Conservation (phyloP, 2,113 vertebrate species). For the Condylura cristata region DNA sequence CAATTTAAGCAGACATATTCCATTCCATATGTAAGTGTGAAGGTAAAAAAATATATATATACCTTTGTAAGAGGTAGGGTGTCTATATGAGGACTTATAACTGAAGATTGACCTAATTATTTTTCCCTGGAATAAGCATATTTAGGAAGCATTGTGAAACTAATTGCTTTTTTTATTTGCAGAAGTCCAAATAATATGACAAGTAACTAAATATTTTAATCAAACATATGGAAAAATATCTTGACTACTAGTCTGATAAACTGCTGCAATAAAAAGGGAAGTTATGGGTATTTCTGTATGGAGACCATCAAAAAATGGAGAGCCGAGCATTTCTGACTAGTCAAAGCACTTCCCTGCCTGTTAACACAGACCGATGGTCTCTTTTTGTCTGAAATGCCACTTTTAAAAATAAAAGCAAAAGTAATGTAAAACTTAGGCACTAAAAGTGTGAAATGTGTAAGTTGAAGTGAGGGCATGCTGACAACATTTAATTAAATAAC, state of each 20-base stretch:
- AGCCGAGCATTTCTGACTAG: neutral
- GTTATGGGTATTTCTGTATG: neutral
- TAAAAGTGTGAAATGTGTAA: neutral
- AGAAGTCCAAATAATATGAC: neutral
- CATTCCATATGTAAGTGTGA: neutral
- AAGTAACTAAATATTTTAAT: constrained; percentile 6
- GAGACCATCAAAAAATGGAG: neutral
- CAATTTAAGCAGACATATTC: neutral
- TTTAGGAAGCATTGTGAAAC: constrained; percentile 26
- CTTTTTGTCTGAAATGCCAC: neutral
- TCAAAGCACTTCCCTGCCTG: neutral
- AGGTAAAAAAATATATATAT: neutral
- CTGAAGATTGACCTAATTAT: neutral
- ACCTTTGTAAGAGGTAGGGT: neutral
- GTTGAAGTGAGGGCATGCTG: constrained; percentile 47
- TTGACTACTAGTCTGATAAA: neutral
- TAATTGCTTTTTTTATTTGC: neutral
- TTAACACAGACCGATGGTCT: neutral
- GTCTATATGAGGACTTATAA: neutral
- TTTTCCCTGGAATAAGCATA: neutral
- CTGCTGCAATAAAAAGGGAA: neutral
- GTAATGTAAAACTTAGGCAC: neutral
- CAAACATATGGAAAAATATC: neutral
- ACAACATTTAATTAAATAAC: constrained; percentile 71
- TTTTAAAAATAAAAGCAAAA: constrained; percentile 48